phyloP scores from a whole-genome alignment of 2,888 invertebrate genomes.

The Thera obeliscata region DNA sequence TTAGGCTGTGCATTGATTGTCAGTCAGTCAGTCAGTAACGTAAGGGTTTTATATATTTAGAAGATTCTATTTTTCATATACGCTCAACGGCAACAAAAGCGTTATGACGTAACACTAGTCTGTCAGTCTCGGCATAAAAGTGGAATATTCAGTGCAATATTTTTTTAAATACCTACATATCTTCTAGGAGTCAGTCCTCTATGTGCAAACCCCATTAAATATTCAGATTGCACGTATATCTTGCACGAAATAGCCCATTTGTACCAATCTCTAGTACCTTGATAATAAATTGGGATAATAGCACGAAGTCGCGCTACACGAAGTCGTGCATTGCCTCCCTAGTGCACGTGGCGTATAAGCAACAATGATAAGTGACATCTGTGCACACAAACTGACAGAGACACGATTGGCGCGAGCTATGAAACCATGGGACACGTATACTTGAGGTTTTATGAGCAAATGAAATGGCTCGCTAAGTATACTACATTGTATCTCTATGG shows the following conservation, averaged over 20 bases:
- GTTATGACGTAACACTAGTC: too few species aligned
- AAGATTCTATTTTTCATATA: too few species aligned
- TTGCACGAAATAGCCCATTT: slow-evolving; percentile 23
- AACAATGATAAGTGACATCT: slow-evolving; percentile 29
- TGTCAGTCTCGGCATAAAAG: too few species aligned
- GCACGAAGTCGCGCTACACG: slow-evolving; percentile 36
- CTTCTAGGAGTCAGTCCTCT: not conserved
- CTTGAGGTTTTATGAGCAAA: not conserved
- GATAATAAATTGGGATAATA: slow-evolving; percentile 43
- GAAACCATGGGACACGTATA: not conserved
- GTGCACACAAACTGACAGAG: slow-evolving; percentile 19
- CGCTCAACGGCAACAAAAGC: too few species aligned
- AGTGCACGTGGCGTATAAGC: slow-evolving; percentile 17
- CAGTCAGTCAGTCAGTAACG: too few species aligned
- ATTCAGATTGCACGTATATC: slow-evolving; percentile 20
- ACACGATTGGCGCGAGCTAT: slow-evolving; percentile 3
- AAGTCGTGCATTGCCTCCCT: slow-evolving; percentile 29
- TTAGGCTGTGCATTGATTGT: too few species aligned
- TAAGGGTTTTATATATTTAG: too few species aligned
- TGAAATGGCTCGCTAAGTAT: not conserved
- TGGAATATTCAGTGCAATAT: too few species aligned
- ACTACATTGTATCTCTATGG: too few species aligned
- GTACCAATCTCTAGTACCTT: slow-evolving; percentile 17
- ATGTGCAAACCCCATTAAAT: slow-evolving; percentile 19
- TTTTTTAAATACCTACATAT: too few species aligned